These are phyloP conservation scores for Pammene aurita DNA, from an alignment of 2,888 invertebrate genomes.

Conservation along the genomic window DNA sequence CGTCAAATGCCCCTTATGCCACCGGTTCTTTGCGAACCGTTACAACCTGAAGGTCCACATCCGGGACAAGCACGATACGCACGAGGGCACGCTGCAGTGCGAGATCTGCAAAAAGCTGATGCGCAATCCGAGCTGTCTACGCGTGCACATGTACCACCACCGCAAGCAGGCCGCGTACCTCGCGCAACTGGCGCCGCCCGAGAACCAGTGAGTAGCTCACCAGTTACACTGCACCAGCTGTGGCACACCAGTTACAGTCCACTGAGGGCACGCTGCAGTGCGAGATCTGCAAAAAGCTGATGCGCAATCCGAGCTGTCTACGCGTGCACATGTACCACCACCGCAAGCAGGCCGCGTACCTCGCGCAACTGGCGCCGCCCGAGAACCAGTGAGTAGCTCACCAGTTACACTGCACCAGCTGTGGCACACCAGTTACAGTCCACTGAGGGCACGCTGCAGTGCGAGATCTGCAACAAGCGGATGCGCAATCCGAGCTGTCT, in stretches of 20 bases:
- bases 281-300: conserved; percentile 87
- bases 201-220: conserved; percentile 42
- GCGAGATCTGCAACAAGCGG: conserved; percentile 87
- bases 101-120: conserved; percentile 87
- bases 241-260: background rate
- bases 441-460: conserved; percentile 85
- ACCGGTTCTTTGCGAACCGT: conserved; percentile 85
- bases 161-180: conserved; percentile 83
- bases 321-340: conserved; percentile 87
- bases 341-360: conserved; percentile 82
- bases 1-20: conserved; percentile 85
- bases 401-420: background rate
- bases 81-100: conserved; percentile 86
- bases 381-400: too few relatives aligned
- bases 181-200: conserved; percentile 68
- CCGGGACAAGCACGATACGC: conserved; percentile 87
- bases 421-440: background rate
- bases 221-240: background rate
- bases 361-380: conserved; percentile 54
- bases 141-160: conserved; percentile 86
- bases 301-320: conserved; percentile 85
- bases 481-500: conserved; percentile 86
- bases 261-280: conserved; percentile 87
- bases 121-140: conserved; percentile 85
- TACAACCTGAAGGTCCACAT: conserved; percentile 89